Evolutionary conservation across 2,113 vertebrate genomes (phyloP).

Genomic region (Pachypanchax playfairii): DNA sequence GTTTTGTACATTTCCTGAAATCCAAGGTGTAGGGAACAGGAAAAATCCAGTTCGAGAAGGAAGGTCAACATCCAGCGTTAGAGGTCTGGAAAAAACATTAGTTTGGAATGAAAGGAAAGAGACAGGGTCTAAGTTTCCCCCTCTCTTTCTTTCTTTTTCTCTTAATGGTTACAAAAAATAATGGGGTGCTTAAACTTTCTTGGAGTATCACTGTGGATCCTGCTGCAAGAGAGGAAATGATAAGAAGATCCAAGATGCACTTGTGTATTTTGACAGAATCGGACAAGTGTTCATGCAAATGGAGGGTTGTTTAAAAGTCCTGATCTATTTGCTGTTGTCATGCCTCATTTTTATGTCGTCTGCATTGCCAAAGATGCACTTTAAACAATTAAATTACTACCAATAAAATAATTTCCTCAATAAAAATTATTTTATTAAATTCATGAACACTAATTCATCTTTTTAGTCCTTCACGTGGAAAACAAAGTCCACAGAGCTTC

Average conservation of each 20-base stretch:
- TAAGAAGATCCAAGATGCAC: constrained; percentile 66
- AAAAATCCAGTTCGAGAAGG: constrained; percentile 58
- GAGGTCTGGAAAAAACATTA: constrained; percentile 75
- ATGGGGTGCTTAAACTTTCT: constrained; percentile 35
- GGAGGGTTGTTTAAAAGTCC: constrained; percentile 6
- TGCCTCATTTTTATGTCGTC: neutral
- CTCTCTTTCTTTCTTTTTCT: constrained; percentile 56
- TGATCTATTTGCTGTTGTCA: neutral
- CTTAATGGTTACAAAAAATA: constrained; percentile 50
- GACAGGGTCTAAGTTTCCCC: constrained; percentile 66
- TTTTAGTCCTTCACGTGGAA: neutral
- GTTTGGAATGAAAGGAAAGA: constrained; percentile 62
- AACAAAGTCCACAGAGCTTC: constrained; percentile 14
- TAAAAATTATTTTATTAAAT: neutral
- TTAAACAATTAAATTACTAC: neutral
- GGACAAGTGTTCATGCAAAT: constrained; percentile 9
- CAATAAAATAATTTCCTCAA: neutral
- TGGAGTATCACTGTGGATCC: constrained; percentile 41
- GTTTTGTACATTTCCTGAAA: constrained; percentile 77
- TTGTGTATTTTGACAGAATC: constrained; percentile 39
- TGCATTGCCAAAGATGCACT: neutral
- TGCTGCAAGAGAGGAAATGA: no score
- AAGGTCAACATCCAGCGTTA: constrained; percentile 51
- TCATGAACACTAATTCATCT: neutral
- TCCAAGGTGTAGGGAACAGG: constrained; percentile 66